Conservation (phyloP, 2,113 vertebrate species). For the Pipra filicauda region DNA sequence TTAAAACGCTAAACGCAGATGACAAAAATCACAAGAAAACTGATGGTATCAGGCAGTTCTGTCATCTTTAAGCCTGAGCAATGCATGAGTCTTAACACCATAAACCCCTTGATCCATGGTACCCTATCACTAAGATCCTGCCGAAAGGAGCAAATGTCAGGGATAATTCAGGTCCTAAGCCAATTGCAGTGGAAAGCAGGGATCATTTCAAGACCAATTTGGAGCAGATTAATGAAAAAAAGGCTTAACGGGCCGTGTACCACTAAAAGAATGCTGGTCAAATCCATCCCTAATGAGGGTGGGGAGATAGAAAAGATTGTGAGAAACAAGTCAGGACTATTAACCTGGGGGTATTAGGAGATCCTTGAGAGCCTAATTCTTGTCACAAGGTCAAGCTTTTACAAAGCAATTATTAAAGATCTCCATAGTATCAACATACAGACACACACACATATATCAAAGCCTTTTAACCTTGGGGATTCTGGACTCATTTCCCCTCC, state of each 20-base stretch:
- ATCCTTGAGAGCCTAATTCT: slow-evolving; percentile 11
- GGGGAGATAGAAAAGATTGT: slow-evolving; percentile 32
- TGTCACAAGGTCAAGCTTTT: slow-evolving; percentile 58
- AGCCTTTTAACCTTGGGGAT: background rate
- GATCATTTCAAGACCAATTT: slow-evolving; percentile 49
- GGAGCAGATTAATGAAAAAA: slow-evolving; percentile 73
- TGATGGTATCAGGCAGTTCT: slow-evolving; percentile 42
- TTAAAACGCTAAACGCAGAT: background rate
- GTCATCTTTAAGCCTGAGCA: background rate
- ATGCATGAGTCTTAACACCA: background rate
- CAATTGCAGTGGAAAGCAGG: slow-evolving; percentile 30
- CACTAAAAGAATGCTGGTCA: slow-evolving; percentile 66
- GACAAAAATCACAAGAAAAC: background rate
- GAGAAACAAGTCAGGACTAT: slow-evolving; percentile 35
- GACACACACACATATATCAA: background rate
- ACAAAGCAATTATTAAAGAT: slow-evolving; percentile 46
- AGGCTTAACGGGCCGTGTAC: slow-evolving; percentile 71
- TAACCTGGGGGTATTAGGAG: background rate
- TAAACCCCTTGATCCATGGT: background rate
- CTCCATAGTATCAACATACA: slow-evolving; percentile 13
- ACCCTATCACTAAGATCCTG: background rate
- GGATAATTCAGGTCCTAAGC: slow-evolving; percentile 22
- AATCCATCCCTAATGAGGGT: slow-evolving; percentile 74
- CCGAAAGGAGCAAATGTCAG: slow-evolving; percentile 27
- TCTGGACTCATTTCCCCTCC: background rate